Conservation (phyloP, 2,888 invertebrate species). For the Drepanosiphum platanoidis region DNA sequence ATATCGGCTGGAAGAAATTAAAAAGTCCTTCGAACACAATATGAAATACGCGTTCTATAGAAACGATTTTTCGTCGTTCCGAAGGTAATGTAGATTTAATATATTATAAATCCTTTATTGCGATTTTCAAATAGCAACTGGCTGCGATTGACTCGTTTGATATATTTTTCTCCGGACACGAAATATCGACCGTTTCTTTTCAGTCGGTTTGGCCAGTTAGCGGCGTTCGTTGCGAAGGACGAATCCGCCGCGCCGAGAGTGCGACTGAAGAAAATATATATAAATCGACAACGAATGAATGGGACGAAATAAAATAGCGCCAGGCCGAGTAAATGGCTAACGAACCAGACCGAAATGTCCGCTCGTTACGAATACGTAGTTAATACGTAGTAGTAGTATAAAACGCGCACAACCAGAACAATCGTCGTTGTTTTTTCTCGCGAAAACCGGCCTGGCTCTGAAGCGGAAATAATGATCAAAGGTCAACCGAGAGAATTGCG, state of each 20-base stretch:
- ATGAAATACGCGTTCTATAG: slow-evolving; percentile 12
- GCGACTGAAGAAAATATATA: slow-evolving; percentile 50
- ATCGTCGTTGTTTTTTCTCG: slow-evolving; percentile 33
- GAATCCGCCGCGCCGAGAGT: slow-evolving; percentile 45
- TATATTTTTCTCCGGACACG: slow-evolving; percentile 25
- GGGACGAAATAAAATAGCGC: slow-evolving; percentile 48
- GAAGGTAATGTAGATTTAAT: slow-evolving; percentile 50
- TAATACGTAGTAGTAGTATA: no score
- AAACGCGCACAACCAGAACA: slow-evolving; percentile 44
- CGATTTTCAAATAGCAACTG: slow-evolving; percentile 33
- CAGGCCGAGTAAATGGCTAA: slow-evolving; percentile 55
- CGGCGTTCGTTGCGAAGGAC: slow-evolving; percentile 41
- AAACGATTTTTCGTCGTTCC: slow-evolving; percentile 8
- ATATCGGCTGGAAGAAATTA: not conserved
- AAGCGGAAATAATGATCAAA: slow-evolving; percentile 52
- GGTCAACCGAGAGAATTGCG: slow-evolving; percentile 19
- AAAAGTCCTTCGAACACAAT: slow-evolving; percentile 26
- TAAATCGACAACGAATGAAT: slow-evolving; percentile 58
- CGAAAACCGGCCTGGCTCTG: not conserved
- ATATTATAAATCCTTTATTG: slow-evolving; percentile 49
- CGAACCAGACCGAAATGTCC: slow-evolving; percentile 54
- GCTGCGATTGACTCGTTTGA: no score
- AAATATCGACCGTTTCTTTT: slow-evolving; percentile 39
- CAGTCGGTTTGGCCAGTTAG: slow-evolving; percentile 7
- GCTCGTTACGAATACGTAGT: slow-evolving; percentile 50